Percentiles rank a stretch among this genome's conserved stretches.
phyloP scores from a whole-genome alignment of 2,888 invertebrate genomes.

The Reticulitermes lucifugus region DNA sequence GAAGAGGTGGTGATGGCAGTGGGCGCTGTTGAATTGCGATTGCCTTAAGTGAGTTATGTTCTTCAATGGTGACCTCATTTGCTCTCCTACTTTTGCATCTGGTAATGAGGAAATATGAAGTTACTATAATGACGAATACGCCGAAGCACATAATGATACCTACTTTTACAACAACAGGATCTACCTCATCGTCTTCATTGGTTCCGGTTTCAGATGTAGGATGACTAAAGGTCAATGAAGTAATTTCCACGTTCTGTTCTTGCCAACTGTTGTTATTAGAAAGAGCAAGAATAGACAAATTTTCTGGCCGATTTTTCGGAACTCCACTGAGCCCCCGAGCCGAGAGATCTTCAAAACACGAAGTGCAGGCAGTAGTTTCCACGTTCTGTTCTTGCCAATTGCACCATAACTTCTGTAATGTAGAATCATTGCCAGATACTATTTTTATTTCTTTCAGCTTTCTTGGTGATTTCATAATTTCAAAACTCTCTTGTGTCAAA shows the following conservation, averaged over 20 bases:
- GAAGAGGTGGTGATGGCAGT: not conserved
- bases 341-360: not conserved
- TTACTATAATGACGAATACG: not conserved
- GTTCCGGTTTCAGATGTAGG: not conserved
- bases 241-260: not conserved
- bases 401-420: not conserved
- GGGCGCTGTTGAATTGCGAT: not conserved
- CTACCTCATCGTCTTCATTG: not conserved
- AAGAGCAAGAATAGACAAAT: not conserved
- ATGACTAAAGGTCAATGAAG: not conserved
- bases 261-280: not conserved
- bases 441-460: not conserved
- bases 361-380: not conserved
- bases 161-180: not conserved
- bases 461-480: not conserved
- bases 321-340: not conserved
- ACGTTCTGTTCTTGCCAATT: not conserved
- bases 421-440: not conserved
- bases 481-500: not conserved
- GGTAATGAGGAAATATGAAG: not conserved
- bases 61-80: not conserved
- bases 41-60: not conserved
- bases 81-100: not conserved
- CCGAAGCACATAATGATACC: not conserved
- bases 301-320: not conserved